Conservation (phyloP, 2,888 invertebrate species). For the Scaptomyza tumidula region DNA sequence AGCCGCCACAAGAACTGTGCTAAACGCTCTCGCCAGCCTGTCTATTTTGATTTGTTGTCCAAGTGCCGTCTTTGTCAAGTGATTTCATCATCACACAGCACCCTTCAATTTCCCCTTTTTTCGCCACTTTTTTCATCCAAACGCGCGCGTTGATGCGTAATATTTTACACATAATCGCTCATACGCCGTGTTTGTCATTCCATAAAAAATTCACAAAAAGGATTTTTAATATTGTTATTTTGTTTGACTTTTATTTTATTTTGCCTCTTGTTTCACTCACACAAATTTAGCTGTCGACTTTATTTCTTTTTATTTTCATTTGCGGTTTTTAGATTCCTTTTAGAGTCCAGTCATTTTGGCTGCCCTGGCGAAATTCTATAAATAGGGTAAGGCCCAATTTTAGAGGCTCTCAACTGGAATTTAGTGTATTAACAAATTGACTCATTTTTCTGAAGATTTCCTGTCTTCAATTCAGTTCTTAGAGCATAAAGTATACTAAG, state of each 20-base stretch:
- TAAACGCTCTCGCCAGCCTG: slow-evolving; percentile 76
- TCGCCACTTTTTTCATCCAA: slow-evolving; percentile 6
- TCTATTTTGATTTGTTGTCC: slow-evolving; percentile 79
- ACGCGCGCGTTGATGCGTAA: slow-evolving; percentile 62
- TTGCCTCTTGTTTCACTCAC: slow-evolving; percentile 61
- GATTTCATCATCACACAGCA: slow-evolving; percentile 57
- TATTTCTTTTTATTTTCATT: slow-evolving; percentile 26
- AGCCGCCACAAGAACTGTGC: slow-evolving; percentile 76
- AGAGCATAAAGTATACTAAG: slow-evolving; percentile 25
- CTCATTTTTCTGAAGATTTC: slow-evolving; percentile 3
- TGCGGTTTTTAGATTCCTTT: slow-evolving; percentile 24
- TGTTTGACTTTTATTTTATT: slow-evolving; percentile 43
- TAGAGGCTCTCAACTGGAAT: slow-evolving; percentile 33
- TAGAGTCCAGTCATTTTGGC: slow-evolving; percentile 53
- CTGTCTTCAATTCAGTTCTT: slow-evolving; percentile 29
- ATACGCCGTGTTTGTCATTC: slow-evolving; percentile 56
- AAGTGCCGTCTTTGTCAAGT: slow-evolving; percentile 69
- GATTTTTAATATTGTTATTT: slow-evolving; percentile 21
- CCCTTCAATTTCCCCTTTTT: slow-evolving; percentile 15
- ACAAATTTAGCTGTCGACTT: slow-evolving; percentile 52
- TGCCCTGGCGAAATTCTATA: slow-evolving; percentile 57
- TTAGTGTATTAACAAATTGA: slow-evolving; percentile 38
- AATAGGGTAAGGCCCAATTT: slow-evolving; percentile 46
- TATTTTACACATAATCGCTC: slow-evolving; percentile 73
- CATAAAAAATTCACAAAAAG: slow-evolving; percentile 15